phyloP scores from a whole-genome alignment of 2,797 vertebrate species.

The Halcyon smyrnensis region DNA sequence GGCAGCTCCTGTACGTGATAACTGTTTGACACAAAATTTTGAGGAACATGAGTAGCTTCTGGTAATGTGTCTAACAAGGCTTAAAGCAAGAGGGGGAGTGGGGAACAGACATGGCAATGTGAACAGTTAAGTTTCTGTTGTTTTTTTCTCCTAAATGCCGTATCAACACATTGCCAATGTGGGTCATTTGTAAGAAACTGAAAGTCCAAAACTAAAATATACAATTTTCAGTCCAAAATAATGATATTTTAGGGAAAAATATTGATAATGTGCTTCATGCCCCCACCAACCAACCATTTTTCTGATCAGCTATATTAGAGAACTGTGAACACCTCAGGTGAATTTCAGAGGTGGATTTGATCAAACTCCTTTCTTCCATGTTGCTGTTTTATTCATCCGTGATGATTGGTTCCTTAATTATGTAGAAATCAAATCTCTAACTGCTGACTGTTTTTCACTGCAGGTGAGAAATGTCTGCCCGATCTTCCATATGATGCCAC shows the following conservation, averaged over 20 bases:
- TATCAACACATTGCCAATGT: background rate
- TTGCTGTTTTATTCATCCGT: background rate
- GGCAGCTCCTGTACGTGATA: background rate
- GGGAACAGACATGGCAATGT: background rate
- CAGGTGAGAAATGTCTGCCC: conserved; percentile 93
- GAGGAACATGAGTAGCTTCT: background rate
- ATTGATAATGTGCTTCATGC: background rate
- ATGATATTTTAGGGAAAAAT: background rate
- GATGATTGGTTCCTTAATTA: background rate
- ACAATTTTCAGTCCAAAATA: background rate
- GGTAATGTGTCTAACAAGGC: background rate
- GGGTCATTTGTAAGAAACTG: background rate
- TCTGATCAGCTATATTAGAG: background rate
- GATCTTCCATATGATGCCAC: conserved; percentile 89
- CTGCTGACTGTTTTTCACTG: conserved; percentile 6
- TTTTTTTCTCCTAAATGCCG: background rate
- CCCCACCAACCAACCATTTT: fast-evolving
- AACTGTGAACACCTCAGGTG: background rate
- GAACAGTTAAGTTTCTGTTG: background rate
- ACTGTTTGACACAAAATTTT: background rate
- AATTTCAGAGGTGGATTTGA: background rate
- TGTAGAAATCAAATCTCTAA: background rate
- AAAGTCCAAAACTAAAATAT: background rate
- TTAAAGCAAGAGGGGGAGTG: background rate
- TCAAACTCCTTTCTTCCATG: background rate